Percentiles rank a stretch among this genome's conserved stretches.
Evolutionary conservation across 30 jellyfish, hydroid and myxozoan species (phyloP).

Genomic region (Aurelia aurita): DNA sequence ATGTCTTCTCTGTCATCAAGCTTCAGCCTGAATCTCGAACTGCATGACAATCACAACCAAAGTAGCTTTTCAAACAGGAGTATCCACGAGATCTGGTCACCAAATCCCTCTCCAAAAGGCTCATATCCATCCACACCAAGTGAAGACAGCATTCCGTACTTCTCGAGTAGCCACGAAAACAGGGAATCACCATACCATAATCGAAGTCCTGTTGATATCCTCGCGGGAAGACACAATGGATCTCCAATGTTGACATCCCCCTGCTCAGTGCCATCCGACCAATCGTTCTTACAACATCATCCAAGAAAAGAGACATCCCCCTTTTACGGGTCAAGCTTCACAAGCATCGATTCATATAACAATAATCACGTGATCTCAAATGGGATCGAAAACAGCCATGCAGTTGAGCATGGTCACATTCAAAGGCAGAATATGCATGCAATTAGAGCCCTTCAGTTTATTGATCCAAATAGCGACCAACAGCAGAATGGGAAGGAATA

Average conservation of each 20-base stretch:
- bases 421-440: slow-evolving; percentile 67
- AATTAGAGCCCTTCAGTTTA: slow-evolving; percentile 67
- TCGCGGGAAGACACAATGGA: slow-evolving; percentile 49
- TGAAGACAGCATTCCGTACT: slow-evolving; percentile 83
- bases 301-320: slow-evolving; percentile 55
- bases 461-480: slow-evolving; percentile 28
- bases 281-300: slow-evolving; percentile 38
- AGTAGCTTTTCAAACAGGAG: slow-evolving; percentile 68
- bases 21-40: slow-evolving; percentile 79
- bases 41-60: slow-evolving; percentile 64
- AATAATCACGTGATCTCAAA: slow-evolving; percentile 40
- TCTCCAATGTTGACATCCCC: slow-evolving; percentile 73
- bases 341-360: slow-evolving; percentile 52
- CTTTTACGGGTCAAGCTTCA: slow-evolving; percentile 28
- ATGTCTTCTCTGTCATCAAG: slow-evolving; percentile 71
- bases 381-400: slow-evolving; percentile 29
- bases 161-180: slow-evolving; percentile 68
- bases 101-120: slow-evolving; percentile 98
- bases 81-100: slow-evolving; percentile 99
- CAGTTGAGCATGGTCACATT: slow-evolving; percentile 21
- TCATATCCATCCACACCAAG: slow-evolving; percentile 90
- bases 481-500: slow-evolving; percentile 24
- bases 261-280: slow-evolving; percentile 64
- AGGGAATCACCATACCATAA: slow-evolving; percentile 68
- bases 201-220: slow-evolving; percentile 68